These are phyloP conservation scores for Craterocephalus amniculus DNA, from an alignment of 2,797 vertebrate species.

Conservation along the genomic window DNA sequence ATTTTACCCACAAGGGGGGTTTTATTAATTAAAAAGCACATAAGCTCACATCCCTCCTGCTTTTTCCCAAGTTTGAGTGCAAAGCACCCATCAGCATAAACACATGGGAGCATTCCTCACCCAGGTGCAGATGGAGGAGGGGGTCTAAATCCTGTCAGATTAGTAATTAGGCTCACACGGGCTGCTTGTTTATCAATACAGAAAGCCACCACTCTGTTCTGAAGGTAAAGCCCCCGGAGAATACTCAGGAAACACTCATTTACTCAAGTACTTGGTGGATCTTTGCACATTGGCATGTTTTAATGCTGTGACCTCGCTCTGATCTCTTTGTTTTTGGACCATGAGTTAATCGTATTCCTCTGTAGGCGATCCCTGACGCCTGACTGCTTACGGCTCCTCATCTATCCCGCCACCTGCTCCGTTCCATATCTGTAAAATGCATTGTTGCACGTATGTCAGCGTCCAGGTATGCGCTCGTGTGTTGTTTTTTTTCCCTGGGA, in stretches of 20 bases:
- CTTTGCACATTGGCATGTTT: constrained; percentile 29
- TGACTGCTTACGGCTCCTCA: constrained; percentile 24
- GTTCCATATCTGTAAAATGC: constrained; percentile 41
- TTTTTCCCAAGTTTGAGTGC: constrained; percentile 41
- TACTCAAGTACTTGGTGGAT: constrained; percentile 39
- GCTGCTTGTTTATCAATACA: constrained; percentile 73
- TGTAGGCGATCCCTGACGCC: constrained; percentile 16
- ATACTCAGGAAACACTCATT: constrained; percentile 34
- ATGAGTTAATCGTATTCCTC: constrained; percentile 20
- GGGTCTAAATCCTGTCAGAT: constrained; percentile 62
- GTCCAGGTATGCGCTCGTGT: constrained; percentile 1
- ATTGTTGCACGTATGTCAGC: constrained; percentile 32
- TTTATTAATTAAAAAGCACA: constrained; percentile 70
- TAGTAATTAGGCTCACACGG: constrained; percentile 72
- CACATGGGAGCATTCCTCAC: constrained; percentile 66
- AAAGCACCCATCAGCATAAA: constrained; percentile 60
- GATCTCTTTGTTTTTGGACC: constrained; percentile 15
- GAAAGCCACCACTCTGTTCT: constrained; percentile 47
- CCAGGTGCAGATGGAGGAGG: constrained; percentile 62
- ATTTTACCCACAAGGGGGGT: constrained; percentile 27
- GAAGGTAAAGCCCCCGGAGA: constrained; percentile 37
- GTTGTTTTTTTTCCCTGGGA: constrained; percentile 53
- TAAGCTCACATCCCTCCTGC: constrained; percentile 26
- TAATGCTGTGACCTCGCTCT: constrained; percentile 12
- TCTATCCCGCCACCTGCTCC: constrained; percentile 47